These are phyloP conservation scores for Pterostichus niger DNA, from an alignment of 2,888 invertebrate species.

Conservation along the genomic window DNA sequence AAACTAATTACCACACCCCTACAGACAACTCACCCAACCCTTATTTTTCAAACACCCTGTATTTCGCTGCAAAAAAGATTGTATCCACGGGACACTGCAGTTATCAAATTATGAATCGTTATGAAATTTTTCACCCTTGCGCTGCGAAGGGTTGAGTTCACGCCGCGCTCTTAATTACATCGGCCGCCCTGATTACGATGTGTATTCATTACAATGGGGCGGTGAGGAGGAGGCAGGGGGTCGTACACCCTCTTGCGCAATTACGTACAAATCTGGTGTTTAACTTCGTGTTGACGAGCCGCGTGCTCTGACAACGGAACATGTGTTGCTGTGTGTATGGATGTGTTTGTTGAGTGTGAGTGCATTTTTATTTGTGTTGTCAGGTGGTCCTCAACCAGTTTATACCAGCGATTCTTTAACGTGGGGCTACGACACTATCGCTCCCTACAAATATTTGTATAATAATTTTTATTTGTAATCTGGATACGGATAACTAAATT, in stretches of 20 bases:
- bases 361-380: no score
- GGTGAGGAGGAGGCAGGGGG: slow-evolving; percentile 21
- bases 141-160: slow-evolving; percentile 40
- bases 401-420: no score
- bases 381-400: no score
- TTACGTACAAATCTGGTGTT: slow-evolving; percentile 66
- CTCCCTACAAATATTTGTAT: no score
- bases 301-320: neutral
- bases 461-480: no score
- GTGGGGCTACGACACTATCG: no score
- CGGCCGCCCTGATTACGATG: slow-evolving; percentile 65
- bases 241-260: slow-evolving; percentile 37
- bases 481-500: no score
- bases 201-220: slow-evolving; percentile 65
- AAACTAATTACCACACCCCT: slow-evolving; percentile 31
- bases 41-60: slow-evolving; percentile 15
- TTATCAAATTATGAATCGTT: slow-evolving; percentile 67
- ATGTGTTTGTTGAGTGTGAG: neutral
- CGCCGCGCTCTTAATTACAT: slow-evolving; percentile 62
- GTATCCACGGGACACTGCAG: slow-evolving; percentile 50
- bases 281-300: slow-evolving; percentile 30
- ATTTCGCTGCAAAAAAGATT: slow-evolving; percentile 54
- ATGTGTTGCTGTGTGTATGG: slow-evolving; percentile 18
- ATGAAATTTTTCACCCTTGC: slow-evolving; percentile 64
- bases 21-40: slow-evolving; percentile 11